These are phyloP conservation scores for Oriolus oriolus DNA, from an alignment of 2,113 vertebrate genomes.

Conservation along the genomic window DNA sequence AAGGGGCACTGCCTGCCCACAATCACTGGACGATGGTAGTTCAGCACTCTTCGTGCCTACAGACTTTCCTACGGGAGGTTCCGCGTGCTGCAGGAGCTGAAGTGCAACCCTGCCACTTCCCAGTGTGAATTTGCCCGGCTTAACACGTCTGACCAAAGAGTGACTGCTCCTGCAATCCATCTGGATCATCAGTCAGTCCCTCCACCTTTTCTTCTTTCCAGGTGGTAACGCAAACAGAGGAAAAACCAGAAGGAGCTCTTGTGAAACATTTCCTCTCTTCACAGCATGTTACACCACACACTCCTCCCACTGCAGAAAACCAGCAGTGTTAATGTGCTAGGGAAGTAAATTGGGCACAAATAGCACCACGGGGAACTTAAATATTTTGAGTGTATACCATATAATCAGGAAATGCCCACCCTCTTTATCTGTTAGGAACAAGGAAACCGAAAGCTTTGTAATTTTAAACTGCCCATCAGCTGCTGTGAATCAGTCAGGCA, in stretches of 20 bases:
- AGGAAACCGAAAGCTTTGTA: constrained; percentile 32
- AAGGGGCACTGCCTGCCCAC: background rate
- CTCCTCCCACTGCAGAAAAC: constrained; percentile 24
- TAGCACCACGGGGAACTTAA: constrained; percentile 29
- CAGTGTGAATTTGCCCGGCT: background rate
- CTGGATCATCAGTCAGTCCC: background rate
- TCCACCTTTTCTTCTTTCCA: constrained; percentile 71
- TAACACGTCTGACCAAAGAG: constrained; percentile 36
- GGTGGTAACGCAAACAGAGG: constrained; percentile 79
- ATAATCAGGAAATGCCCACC: constrained; percentile 49
- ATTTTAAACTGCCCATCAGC: constrained; percentile 12
- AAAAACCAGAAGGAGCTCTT: constrained; percentile 71
- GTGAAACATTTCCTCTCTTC: constrained; percentile 75
- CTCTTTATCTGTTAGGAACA: constrained; percentile 17
- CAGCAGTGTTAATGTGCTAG: constrained; percentile 19
- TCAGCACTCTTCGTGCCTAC: background rate
- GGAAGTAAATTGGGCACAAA: constrained; percentile 50
- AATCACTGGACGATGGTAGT: no score
- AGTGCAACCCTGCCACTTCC: background rate
- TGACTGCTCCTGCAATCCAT: background rate
- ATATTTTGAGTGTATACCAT: constrained; percentile 1
- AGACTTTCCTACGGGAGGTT: background rate
- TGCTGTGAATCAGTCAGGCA: constrained; percentile 10
- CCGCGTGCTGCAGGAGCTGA: background rate
- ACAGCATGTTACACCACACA: constrained; percentile 54